Evolutionary conservation across 2,113 vertebrate species (phyloP).

Genomic region (Salminus brasiliensis): DNA sequence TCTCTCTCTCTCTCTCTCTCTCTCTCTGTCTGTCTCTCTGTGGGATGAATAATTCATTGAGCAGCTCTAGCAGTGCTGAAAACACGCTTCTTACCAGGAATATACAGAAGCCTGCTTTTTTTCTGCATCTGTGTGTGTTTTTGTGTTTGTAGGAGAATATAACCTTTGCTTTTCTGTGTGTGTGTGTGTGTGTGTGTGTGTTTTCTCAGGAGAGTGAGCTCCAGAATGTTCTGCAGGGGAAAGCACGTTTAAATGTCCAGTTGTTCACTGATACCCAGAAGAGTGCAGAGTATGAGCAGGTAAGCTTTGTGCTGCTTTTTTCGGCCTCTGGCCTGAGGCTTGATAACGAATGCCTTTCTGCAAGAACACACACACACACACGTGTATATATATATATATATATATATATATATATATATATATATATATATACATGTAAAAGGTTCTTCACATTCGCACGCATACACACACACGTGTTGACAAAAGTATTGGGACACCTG

Average conservation of each 20-base stretch:
- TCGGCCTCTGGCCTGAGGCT: background rate
- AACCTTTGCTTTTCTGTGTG: background rate
- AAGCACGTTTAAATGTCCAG: slow-evolving; percentile 75
- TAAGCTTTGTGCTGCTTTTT: slow-evolving; percentile 64
- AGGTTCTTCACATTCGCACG: too few species aligned
- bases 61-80: slow-evolving; percentile 56
- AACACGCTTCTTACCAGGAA: slow-evolving; percentile 31
- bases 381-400: background rate
- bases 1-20: slow-evolving; percentile 5
- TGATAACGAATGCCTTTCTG: slow-evolving; percentile 26
- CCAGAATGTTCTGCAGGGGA: slow-evolving; percentile 79
- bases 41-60: slow-evolving; percentile 68
- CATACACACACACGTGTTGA: too few species aligned
- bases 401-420: too few species aligned
- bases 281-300: slow-evolving; percentile 81
- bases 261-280: slow-evolving; percentile 74
- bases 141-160: background rate
- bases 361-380: slow-evolving; percentile 1
- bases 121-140: slow-evolving; percentile 25
- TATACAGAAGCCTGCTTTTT: slow-evolving; percentile 34
- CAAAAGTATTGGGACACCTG: too few species aligned
- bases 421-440: too few species aligned
- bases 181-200: slow-evolving; percentile 39
- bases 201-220: slow-evolving; percentile 81
- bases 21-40: slow-evolving; percentile 34